Percentiles rank a stretch among this genome's conserved stretches.
Evolutionary conservation across 2,888 invertebrate genomes (phyloP).

Genomic region (Metacarcinus magister): DNA sequence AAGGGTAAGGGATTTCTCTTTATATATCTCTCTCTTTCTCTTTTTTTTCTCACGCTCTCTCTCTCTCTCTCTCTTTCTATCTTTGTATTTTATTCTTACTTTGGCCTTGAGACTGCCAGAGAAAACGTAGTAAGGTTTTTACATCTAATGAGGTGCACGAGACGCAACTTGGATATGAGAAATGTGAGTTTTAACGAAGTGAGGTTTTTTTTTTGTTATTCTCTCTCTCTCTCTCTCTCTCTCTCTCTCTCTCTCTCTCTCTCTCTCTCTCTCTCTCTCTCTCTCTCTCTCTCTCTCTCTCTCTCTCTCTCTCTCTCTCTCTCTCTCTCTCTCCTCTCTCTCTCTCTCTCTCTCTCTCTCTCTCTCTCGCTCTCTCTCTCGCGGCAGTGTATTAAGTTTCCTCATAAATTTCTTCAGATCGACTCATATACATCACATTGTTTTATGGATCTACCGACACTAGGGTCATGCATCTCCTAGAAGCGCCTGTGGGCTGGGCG

Average conservation of each 20-base stretch:
- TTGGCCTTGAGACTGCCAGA: too few relatives aligned
- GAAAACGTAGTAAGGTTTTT: too few relatives aligned
- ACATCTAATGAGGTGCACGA: too few relatives aligned
- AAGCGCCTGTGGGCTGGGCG: background rate
- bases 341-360: slow-evolving; percentile 47
- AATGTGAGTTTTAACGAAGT: too few relatives aligned
- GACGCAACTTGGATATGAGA: too few relatives aligned
- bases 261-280: background rate
- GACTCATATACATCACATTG: slow-evolving; percentile 56
- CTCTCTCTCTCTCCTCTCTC: background rate
- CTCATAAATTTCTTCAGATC: slow-evolving; percentile 61
- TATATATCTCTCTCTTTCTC: slow-evolving; percentile 7
- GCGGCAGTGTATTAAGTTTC: slow-evolving; percentile 47
- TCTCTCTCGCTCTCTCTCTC: slow-evolving; percentile 13
- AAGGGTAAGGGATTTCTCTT: background rate
- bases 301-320: slow-evolving; percentile 16
- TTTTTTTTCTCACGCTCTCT: background rate
- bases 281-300: slow-evolving; percentile 40
- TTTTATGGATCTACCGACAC: slow-evolving; percentile 55
- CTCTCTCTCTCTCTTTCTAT: background rate
- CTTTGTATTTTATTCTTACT: background rate
- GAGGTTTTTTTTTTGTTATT: too few relatives aligned
- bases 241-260: background rate
- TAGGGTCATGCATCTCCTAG: background rate
- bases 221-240: background rate